Conservation (phyloP, 2,113 vertebrate species). For the Rhegmatorhina hoffmannsi region DNA sequence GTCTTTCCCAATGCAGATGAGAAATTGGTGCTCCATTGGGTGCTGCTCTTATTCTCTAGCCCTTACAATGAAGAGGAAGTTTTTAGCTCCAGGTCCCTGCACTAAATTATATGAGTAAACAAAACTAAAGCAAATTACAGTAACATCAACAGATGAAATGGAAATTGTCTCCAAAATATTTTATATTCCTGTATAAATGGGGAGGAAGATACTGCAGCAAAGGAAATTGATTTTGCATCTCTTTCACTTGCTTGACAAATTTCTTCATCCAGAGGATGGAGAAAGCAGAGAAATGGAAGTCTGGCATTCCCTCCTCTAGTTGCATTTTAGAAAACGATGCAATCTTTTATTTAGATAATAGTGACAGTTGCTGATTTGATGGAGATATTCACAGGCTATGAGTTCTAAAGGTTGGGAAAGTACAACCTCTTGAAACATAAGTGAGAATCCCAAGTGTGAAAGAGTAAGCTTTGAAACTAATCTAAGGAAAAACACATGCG, state of each 20-base stretch:
- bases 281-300: not conserved
- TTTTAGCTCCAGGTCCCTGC: not conserved
- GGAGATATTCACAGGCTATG: not conserved
- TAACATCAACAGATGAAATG: not conserved
- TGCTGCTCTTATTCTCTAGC: not conserved
- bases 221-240: not conserved
- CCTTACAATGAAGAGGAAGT: not conserved
- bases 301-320: not conserved
- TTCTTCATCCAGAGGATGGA: not conserved
- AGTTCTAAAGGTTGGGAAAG: not conserved
- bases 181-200: not conserved
- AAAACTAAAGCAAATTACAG: not conserved
- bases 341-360: not conserved
- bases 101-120: not conserved
- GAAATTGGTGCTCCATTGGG: not conserved
- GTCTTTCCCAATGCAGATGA: not conserved
- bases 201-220: not conserved
- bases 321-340: not conserved
- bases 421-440: not conserved
- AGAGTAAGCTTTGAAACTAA: not conserved
- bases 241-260: not conserved
- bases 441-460: not conserved
- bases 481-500: not conserved
- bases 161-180: not conserved
- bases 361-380: not conserved